A percentile compares a stretch with the other conserved stretches of the same genome.
Evolutionary conservation across 2,797 vertebrate species (phyloP).

Genomic region (Hozukius guyotensis): DNA sequence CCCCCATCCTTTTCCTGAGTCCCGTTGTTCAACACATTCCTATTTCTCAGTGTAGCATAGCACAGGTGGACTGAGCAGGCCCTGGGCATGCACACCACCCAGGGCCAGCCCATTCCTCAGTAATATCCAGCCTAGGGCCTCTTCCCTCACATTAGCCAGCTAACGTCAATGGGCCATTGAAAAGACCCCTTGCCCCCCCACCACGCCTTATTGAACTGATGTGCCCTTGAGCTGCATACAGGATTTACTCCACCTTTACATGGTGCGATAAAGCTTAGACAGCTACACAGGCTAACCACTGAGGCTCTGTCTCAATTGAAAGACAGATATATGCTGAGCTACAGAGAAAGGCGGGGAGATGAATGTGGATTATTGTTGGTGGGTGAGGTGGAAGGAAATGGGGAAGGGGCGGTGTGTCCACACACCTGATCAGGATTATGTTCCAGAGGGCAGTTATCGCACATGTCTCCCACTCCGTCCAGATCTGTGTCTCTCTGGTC

Average conservation of each 20-base stretch:
- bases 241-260: constrained; percentile 73
- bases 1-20: constrained; percentile 41
- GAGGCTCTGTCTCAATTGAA: constrained; percentile 59
- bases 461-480: constrained; percentile 97
- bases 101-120: constrained; percentile 72
- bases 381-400: constrained; percentile 68
- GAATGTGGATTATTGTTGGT: constrained; percentile 68
- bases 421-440: constrained; percentile 98
- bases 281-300: constrained; percentile 53
- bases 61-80: constrained; percentile 80
- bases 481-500: constrained; percentile 95
- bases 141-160: constrained; percentile 66
- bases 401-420: constrained; percentile 15
- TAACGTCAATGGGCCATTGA: constrained; percentile 75
- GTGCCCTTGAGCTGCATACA: constrained; percentile 71
- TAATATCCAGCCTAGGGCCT: constrained; percentile 76
- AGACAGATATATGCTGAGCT: constrained; percentile 65
- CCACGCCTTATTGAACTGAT: constrained; percentile 78
- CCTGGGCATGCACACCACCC: constrained; percentile 65
- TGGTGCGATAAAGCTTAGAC: constrained; percentile 65
- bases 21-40: constrained; percentile 79
- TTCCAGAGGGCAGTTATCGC: constrained; percentile 98
- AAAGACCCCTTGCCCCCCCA: constrained; percentile 64
- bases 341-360: constrained; percentile 50
- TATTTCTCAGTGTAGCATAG: constrained; percentile 81